Base-by-base conservation (phyloP, 2,888 invertebrate species). In the Eustalomyia histrio region DNA sequence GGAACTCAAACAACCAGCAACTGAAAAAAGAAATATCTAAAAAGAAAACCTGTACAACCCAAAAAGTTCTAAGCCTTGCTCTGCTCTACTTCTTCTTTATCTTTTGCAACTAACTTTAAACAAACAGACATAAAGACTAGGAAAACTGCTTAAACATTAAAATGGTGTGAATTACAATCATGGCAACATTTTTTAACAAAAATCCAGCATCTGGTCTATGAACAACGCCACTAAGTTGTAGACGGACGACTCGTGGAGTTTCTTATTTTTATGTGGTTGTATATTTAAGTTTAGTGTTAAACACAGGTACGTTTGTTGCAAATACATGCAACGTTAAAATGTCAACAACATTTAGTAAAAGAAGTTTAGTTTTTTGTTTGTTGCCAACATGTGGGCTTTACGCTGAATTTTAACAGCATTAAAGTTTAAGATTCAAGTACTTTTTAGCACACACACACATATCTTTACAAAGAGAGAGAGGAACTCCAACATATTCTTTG, bases 101-200 rank as follows among this genome's bases (percentile, higher is more conserved):
- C 43, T 14, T 12, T 43, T 14, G 14, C 12, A 43, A 4, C 43
- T 14, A 43, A 14, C 12, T 14, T 2, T 0, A 43, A 21, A 2
- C 14, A 43, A 14, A 43, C 43, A 43, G 57, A 43, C 18, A 57
- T n/a, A 29, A 57, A 68, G 43, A 43, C 43, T 43, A 43, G 43
- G 43, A 43, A 43, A 43, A 64, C 29, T 8, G 29, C 50, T 50
- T 14, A 50, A 63, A 47, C 57, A 69, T 63, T 57, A 80, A 80
- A 83, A 78, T 74, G 82, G 83, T 83, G 83, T 83, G 82, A 83
- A 83, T 83, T 83, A 79, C 79, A 83, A 72, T 65, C 75, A 79
- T 79, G 72, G 79, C 71, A 69, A 72, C 74, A 81, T 71, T 73
- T 21, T 21, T 43, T 68, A 63, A 29, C 52, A 12, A 61, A 73